Evolutionary conservation across 2,113 vertebrate species (phyloP), one percentile per base, ranked within the genome.

Genomic region (Nestor notabilis): DNA sequence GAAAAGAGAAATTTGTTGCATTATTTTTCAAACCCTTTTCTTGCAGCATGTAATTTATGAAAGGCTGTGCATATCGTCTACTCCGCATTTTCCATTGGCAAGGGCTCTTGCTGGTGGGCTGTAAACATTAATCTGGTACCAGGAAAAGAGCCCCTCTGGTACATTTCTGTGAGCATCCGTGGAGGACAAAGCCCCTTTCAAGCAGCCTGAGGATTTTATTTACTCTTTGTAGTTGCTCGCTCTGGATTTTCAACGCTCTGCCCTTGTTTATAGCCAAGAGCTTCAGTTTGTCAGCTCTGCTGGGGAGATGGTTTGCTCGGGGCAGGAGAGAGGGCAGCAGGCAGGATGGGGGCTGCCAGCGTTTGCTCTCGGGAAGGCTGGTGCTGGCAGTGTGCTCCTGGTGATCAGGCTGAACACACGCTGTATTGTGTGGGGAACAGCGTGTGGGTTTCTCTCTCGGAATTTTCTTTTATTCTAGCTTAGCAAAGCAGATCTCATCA

Each of bases 31-130:
- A 5, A 1, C 8, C 21, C 35, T 9, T 29, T 58, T 16, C 19
- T 8, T 6, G 14, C 39, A 13, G 33, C 0, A 0, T 4, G 13
- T 49, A 63, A 64, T n/a, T 18, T 0, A 0, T 1, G 9, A 20
- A 80, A 75, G 35, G 10, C 28, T 2, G 1, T 3, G 72, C 9
- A 0, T 0, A 0, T 49, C 23, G 56, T 5, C 31, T 14, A 1
- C 65, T 24, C 75, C 0, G 2, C 0, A 0, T 60, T 78, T 31
- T n/a, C 60, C 3, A 0, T 3, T 2, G 11, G 44, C 71, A 0
- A 29, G 19, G 53, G 47, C 76, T 23, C 5, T 61, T 15, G 27
- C 76, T 27, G 68, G 35, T 39, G 71, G 76, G 86, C 43, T 77
- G 87, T 13, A 52, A 81, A 49, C 65, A 70, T 56, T 21, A 25